These are phyloP conservation scores for Ranitomeya imitator DNA, from an alignment of 2,113 vertebrate genomes.

Conservation along the genomic window DNA sequence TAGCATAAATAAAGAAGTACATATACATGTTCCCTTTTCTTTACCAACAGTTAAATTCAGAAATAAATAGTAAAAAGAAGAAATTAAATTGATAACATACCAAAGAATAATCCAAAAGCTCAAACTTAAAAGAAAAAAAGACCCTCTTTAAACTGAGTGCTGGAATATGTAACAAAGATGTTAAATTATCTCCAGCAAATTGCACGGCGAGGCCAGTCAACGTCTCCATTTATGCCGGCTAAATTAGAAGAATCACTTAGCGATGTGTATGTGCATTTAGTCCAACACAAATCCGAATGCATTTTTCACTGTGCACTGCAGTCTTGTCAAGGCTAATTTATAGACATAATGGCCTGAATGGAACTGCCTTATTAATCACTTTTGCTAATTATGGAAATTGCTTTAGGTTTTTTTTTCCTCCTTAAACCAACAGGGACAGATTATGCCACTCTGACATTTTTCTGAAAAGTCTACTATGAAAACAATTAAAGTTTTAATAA, in stretches of 20 bases:
- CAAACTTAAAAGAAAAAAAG: not conserved
- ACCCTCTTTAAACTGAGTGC: not conserved
- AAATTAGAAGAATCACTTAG: conserved; percentile 51
- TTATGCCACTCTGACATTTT: conserved; percentile 49
- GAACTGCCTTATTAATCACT: conserved; percentile 58
- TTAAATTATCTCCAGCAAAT: conserved; percentile 47
- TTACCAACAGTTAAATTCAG: too few relatives aligned
- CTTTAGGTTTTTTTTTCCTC: conserved; percentile 21
- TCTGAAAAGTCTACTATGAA: conserved; percentile 39
- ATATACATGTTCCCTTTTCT: too few relatives aligned
- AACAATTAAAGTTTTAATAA: conserved; percentile 38
- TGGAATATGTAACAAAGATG: conserved; percentile 26
- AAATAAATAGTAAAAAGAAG: too few relatives aligned
- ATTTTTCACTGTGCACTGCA: conserved; percentile 49
- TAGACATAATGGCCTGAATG: conserved; percentile 55
- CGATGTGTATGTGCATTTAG: conserved; percentile 50
- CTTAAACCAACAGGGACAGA: conserved; percentile 53
- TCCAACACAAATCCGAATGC: conserved; percentile 45
- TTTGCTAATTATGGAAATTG: conserved; percentile 58
- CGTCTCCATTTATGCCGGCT: conserved; percentile 38
- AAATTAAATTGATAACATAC: not conserved
- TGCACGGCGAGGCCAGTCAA: conserved; percentile 23
- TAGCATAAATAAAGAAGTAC: too few relatives aligned
- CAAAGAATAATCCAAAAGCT: not conserved
- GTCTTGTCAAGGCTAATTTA: conserved; percentile 58